Percentiles rank a stretch among this genome's conserved stretches.
phyloP scores from a whole-genome alignment of 2,888 invertebrate genomes.

The Apamea crenata region DNA sequence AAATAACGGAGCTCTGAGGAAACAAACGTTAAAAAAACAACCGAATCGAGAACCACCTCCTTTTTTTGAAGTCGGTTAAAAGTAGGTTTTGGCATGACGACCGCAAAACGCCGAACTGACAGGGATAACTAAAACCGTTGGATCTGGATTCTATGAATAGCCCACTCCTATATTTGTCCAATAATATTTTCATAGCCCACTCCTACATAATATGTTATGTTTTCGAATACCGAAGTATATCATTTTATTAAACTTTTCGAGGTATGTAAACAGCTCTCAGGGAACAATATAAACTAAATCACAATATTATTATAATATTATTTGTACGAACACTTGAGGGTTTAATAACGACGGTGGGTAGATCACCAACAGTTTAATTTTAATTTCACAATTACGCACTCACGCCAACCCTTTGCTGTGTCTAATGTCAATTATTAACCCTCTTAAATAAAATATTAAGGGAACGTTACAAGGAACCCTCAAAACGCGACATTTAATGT shows the following conservation, averaged over 20 bases:
- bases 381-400: constrained; percentile 50
- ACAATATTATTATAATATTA: constrained; percentile 31
- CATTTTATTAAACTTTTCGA: constrained; percentile 27
- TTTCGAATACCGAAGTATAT: constrained; percentile 12
- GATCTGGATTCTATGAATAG: constrained; percentile 6
- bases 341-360: constrained; percentile 47
- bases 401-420: constrained; percentile 41
- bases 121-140: neutral
- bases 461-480: constrained; percentile 20
- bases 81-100: neutral
- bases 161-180: neutral
- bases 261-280: constrained; percentile 21
- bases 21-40: too few relatives aligned
- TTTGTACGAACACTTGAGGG: constrained; percentile 44
- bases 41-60: too few relatives aligned
- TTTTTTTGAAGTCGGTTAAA: too few relatives aligned
- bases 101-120: neutral
- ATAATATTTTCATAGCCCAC: neutral
- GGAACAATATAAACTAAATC: constrained; percentile 39
- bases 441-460: constrained; percentile 57
- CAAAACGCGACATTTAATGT: constrained; percentile 31
- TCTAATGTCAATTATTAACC: constrained; percentile 56
- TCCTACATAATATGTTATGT: constrained; percentile 10
- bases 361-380: constrained; percentile 56
- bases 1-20: too few relatives aligned